A percentile compares a stretch with the other conserved stretches of the same genome.
phyloP scores from a whole-genome alignment of 2,797 vertebrate genomes.

The Tapera naevia region DNA sequence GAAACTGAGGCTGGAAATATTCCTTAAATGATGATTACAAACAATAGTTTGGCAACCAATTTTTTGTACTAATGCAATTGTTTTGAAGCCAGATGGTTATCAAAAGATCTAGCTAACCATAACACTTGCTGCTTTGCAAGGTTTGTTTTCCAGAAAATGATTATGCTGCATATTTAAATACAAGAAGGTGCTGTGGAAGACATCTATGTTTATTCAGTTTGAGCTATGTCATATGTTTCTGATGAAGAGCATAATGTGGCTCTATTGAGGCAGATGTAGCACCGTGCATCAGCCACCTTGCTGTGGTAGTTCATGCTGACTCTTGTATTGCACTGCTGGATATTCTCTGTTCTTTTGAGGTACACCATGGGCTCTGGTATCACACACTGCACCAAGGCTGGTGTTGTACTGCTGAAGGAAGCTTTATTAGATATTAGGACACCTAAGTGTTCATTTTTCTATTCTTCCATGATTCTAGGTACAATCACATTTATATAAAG shows the following conservation, averaged over 20 bases:
- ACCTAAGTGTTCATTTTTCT: neutral
- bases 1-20: neutral
- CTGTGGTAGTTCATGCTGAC: neutral
- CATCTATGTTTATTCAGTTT: neutral
- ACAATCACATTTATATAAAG: neutral
- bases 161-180: neutral
- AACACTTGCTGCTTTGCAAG: neutral
- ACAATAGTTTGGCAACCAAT: neutral
- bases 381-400: neutral
- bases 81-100: neutral
- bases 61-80: neutral
- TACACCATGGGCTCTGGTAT: neutral
- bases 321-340: neutral
- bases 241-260: fast-evolving
- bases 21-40: neutral
- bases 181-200: neutral
- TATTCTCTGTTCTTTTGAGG: neutral
- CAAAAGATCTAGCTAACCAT: neutral
- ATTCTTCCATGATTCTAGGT: neutral
- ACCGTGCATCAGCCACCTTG: neutral
- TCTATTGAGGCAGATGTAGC: neutral
- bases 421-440: neutral
- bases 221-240: neutral
- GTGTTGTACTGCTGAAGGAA: neutral
- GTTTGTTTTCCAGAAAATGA: neutral